Evolutionary conservation across 23 tunicate species (phyloP).

Genomic region (Styela clava): DNA sequence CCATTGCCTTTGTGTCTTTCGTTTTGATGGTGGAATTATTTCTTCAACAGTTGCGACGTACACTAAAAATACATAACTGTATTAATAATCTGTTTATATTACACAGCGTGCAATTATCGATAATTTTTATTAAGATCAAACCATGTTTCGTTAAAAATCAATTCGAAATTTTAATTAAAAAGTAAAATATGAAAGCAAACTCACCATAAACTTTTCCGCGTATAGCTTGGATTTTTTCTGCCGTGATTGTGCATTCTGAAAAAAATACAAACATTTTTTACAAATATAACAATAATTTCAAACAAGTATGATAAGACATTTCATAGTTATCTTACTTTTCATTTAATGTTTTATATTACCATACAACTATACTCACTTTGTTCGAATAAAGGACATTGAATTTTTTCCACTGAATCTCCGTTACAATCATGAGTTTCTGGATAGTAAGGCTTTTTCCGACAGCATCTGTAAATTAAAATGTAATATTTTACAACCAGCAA

Average conservation of each 20-base stretch:
- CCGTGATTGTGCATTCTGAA: neutral
- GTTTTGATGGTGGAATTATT: neutral
- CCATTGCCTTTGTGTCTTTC: neutral
- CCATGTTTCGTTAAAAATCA: too few species aligned
- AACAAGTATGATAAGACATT: too few species aligned
- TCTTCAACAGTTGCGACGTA: neutral
- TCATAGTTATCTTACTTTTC: too few species aligned
- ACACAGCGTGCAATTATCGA: too few species aligned
- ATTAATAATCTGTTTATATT: neutral
- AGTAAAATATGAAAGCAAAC: too few species aligned
- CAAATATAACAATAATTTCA: neutral
- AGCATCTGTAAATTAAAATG: conserved; percentile 10
- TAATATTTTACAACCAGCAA: neutral
- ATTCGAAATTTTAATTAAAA: too few species aligned
- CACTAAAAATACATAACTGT: neutral
- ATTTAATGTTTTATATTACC: too few species aligned
- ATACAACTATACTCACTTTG: conserved; percentile 15
- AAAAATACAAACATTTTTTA: neutral
- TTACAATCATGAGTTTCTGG: conserved; percentile 8
- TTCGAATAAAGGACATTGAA: conserved; percentile 13
- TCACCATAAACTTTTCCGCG: conserved; percentile 11
- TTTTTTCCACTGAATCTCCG: neutral
- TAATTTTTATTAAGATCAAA: too few species aligned
- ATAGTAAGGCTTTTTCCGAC: conserved; percentile 11
- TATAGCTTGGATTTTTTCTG: neutral